Base-by-base conservation (phyloP, 2,888 invertebrate species). In the Eupeodes luniger region DNA sequence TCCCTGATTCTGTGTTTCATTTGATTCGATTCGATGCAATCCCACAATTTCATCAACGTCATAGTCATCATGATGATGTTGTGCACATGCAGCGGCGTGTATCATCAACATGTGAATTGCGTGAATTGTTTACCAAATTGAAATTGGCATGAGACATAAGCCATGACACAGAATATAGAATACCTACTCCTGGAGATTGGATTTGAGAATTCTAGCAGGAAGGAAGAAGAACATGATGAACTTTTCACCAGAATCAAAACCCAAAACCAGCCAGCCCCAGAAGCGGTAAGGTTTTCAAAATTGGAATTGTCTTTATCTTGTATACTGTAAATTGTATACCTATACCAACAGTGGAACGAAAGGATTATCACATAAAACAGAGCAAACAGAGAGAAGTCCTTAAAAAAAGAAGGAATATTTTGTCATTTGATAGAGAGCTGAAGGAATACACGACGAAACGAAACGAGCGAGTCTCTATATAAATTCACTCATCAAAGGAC, bases 71-170 rank as follows among this genome's bases (percentile, higher is more conserved):
- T 55, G 6, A 9, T 59, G 34, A 51, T n/a, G n/a, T n/a, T 1
- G 5, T 16, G n/a, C n/a, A 51, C 7, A 59, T 36, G 34, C 34
- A 12, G 1, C 4, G 10, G 1, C 4, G 10, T 27, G 47, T 47
- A 66, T 66, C 70, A 55, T 19, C 70, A 70, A 55, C 70, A 70
- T 70, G 70, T 55, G 55, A 55, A 70, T 44, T 16, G 66, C 81
- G 81, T 81, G 85, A 55, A 75, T 78, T 81, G 81, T 78, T 82
- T 86, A 78, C 69, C 74, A 74, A 85, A 78, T 72, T 59, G 70
- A 40, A 66, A 64, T 75, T 79, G 44, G 55, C 36, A 70, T 70
- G 6, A 51, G 66, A 19, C 51, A 36, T 34, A 76, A 62, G 16
- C 62, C 62, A 62, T 76, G 47, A 19, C 59, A 59, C 4, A n/a